A percentile compares a stretch with the other conserved stretches of the same genome.
Conservation (phyloP, 2,797 vertebrate species). For the Discoglossus pictus region DNA sequence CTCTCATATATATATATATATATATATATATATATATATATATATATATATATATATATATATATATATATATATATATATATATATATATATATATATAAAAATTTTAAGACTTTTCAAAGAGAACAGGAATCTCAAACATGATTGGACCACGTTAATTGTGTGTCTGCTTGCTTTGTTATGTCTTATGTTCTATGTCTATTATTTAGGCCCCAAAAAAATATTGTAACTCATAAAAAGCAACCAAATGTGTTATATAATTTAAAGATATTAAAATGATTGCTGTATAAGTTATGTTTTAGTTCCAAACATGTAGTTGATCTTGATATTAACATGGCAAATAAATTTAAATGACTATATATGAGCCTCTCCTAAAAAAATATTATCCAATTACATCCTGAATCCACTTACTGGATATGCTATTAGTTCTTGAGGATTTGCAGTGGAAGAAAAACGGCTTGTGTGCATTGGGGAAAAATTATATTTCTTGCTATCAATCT, state of each 20-base stretch:
- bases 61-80: too few relatives aligned
- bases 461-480: neutral
- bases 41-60: too few relatives aligned
- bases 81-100: too few relatives aligned
- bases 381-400: conserved; percentile 27
- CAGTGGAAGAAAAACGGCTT: neutral
- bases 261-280: conserved; percentile 13
- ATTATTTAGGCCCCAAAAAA: too few relatives aligned
- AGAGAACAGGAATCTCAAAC: too few relatives aligned
- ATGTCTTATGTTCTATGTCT: too few relatives aligned
- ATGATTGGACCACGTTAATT: too few relatives aligned
- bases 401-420: conserved; percentile 9
- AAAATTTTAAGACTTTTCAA: too few relatives aligned
- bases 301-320: conserved; percentile 7
- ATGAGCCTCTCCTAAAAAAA: conserved; percentile 13
- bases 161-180: too few relatives aligned
- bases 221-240: too few relatives aligned
- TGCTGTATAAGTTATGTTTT: neutral
- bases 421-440: conserved; percentile 1
- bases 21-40: too few relatives aligned
- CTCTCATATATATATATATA: neutral
- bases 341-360: conserved; percentile 26
- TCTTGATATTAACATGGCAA: conserved; percentile 19
- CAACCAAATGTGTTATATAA: neutral
- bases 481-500: neutral